Evolutionary conservation across 2,888 invertebrate genomes (phyloP).

Genomic region (Eilema depressum): DNA sequence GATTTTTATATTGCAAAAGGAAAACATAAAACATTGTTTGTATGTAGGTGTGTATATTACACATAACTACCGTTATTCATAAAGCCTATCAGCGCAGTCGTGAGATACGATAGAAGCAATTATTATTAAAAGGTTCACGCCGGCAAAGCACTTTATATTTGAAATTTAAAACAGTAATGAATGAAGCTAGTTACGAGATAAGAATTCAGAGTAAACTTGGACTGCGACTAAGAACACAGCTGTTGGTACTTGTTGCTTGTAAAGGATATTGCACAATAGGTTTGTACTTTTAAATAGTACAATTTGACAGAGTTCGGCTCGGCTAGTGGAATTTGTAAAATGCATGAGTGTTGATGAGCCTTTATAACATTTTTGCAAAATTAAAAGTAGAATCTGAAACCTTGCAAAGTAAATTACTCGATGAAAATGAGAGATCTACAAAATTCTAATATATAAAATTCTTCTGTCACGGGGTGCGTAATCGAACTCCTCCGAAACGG

Average conservation of each 20-base stretch:
- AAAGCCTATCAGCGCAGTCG: constrained; percentile 37
- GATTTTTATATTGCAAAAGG: not conserved
- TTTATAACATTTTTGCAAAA: too few species aligned
- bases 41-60: not conserved
- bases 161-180: constrained; percentile 55
- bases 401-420: too few species aligned
- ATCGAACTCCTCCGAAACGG: too few species aligned
- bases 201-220: constrained; percentile 46
- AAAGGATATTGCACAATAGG: constrained; percentile 30
- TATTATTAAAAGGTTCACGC: constrained; percentile 45
- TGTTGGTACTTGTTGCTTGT: constrained; percentile 41
- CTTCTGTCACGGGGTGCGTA: too few species aligned
- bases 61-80: constrained; percentile 11
- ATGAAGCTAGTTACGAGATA: constrained; percentile 64
- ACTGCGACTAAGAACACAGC: constrained; percentile 50
- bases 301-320: not conserved
- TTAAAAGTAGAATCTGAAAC: too few species aligned
- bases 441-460: too few species aligned
- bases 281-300: not conserved
- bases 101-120: constrained; percentile 33
- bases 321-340: not conserved
- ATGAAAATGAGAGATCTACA: too few species aligned
- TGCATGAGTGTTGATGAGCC: not conserved
- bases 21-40: too few species aligned
- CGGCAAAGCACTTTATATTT: constrained; percentile 46